Evolutionary conservation across 2,888 invertebrate genomes (phyloP).

Genomic region (Orthosia gracilis): DNA sequence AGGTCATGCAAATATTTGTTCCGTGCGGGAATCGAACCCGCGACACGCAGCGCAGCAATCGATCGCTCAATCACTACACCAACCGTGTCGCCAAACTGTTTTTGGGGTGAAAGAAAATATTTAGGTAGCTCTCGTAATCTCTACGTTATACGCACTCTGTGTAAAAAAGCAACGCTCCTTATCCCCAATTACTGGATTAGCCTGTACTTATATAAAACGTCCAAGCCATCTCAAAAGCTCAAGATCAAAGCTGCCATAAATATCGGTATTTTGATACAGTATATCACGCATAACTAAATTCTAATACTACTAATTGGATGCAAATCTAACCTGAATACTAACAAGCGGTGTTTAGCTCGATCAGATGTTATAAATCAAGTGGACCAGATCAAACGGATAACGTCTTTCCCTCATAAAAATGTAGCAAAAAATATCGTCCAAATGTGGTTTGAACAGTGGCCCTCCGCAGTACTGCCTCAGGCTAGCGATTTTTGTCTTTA

Average conservation of each 20-base stretch:
- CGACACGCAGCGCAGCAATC: no score
- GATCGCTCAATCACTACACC: no score
- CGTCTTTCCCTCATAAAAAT: slow-evolving; percentile 78
- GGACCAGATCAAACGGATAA: slow-evolving; percentile 83
- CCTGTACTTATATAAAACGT: slow-evolving; percentile 13
- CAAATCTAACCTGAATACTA: slow-evolving; percentile 87
- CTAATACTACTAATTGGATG: slow-evolving; percentile 86
- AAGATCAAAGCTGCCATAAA: slow-evolving; percentile 57
- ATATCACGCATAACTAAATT: slow-evolving; percentile 77
- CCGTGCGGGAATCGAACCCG: no score
- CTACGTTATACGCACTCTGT: neutral
- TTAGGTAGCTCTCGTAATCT: neutral
- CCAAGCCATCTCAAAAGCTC: slow-evolving; percentile 21
- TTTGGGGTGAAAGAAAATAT: neutral
- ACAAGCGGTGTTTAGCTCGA: slow-evolving; percentile 83
- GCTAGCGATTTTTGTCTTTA: slow-evolving; percentile 83
- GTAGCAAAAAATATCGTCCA: slow-evolving; percentile 76
- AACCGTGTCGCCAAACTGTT: no score
- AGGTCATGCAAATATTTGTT: no score
- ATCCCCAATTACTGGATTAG: neutral
- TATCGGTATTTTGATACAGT: slow-evolving; percentile 75
- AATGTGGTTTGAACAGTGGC: slow-evolving; percentile 87
- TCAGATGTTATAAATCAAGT: slow-evolving; percentile 84
- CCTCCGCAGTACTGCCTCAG: slow-evolving; percentile 80
- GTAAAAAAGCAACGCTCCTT: neutral